A percentile compares a stretch with the other conserved stretches of the same genome.
These are phyloP conservation scores for Nemotelus nigrinus DNA, from an alignment of 2,888 invertebrate genomes.

Conservation along the genomic window DNA sequence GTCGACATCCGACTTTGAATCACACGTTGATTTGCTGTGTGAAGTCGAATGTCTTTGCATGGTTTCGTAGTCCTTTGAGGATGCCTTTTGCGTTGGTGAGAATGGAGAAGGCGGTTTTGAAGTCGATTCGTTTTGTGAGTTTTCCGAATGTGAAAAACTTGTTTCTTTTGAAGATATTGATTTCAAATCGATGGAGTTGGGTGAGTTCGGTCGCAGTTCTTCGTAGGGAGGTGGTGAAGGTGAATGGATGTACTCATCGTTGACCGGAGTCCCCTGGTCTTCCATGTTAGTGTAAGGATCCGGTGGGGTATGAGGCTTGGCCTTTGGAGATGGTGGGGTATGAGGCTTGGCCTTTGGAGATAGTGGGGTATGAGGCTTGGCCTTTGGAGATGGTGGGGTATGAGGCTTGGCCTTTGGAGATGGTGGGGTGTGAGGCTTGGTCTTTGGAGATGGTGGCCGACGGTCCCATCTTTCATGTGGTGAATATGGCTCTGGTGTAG, in stretches of 20 bases:
- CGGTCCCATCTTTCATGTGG: too few relatives aligned
- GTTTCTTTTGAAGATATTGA: slow-evolving; percentile 22
- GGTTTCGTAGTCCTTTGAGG: neutral
- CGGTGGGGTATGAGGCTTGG: neutral
- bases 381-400: neutral
- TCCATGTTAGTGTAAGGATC: neutral
- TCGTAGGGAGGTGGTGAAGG: slow-evolving; percentile 31
- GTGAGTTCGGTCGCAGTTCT: slow-evolving; percentile 21
- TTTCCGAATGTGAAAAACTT: slow-evolving; percentile 10
- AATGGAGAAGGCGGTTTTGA: slow-evolving; percentile 17
- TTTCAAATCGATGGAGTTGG: slow-evolving; percentile 9
- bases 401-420: neutral
- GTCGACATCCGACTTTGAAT: neutral
- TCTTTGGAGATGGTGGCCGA: neutral
- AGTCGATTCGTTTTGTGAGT: neutral
- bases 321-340: neutral
- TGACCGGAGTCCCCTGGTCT: neutral
- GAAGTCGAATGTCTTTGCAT: neutral
- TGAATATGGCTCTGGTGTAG: too few relatives aligned
- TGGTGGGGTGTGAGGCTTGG: neutral
- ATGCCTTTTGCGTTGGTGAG: neutral
- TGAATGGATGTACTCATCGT: slow-evolving; percentile 15
- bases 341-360: neutral
- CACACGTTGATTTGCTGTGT: slow-evolving; percentile 25
- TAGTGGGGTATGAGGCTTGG: neutral